Evolutionary conservation across 2,113 vertebrate genomes (phyloP).

Genomic region (Limanda limanda): DNA sequence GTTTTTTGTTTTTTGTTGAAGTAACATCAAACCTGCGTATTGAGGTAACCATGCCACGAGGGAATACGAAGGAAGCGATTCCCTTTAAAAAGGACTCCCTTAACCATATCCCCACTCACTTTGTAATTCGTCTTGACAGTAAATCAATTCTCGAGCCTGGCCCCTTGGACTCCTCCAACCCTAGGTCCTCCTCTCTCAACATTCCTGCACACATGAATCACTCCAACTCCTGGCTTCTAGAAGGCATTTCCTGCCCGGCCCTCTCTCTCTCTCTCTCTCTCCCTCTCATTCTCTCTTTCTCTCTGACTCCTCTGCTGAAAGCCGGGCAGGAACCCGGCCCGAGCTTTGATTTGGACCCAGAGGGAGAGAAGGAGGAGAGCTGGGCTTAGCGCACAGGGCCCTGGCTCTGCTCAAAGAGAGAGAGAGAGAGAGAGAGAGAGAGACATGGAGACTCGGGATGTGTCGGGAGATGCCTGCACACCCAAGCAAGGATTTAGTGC

Average conservation of each 20-base stretch:
- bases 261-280: slow-evolving; percentile 74
- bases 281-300: slow-evolving; percentile 38
- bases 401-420: slow-evolving; percentile 43
- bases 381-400: slow-evolving; percentile 61
- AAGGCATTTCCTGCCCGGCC: slow-evolving; percentile 96
- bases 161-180: slow-evolving; percentile 87
- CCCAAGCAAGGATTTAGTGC: slow-evolving; percentile 68
- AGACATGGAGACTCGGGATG: slow-evolving; percentile 50
- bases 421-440: slow-evolving; percentile 37
- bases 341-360: slow-evolving; percentile 88
- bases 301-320: slow-evolving; percentile 83
- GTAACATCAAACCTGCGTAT: slow-evolving; percentile 90
- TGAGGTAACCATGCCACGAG: slow-evolving; percentile 91
- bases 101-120: slow-evolving; percentile 91
- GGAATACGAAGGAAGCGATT: slow-evolving; percentile 94
- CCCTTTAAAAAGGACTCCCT: slow-evolving; percentile 90
- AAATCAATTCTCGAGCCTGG: slow-evolving; percentile 96
- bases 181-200: slow-evolving; percentile 82
- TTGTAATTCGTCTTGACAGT: slow-evolving; percentile 96
- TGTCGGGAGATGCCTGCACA: slow-evolving; percentile 71
- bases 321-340: slow-evolving; percentile 87
- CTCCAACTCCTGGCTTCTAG: slow-evolving; percentile 95
- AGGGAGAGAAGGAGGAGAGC: slow-evolving; percentile 71
- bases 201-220: slow-evolving; percentile 97
- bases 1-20: slow-evolving; percentile 42